A percentile compares a stretch with the other conserved stretches of the same genome.
These are phyloP conservation scores for Gymnarchus niloticus DNA, from an alignment of 2,113 vertebrate genomes.

Conservation along the genomic window DNA sequence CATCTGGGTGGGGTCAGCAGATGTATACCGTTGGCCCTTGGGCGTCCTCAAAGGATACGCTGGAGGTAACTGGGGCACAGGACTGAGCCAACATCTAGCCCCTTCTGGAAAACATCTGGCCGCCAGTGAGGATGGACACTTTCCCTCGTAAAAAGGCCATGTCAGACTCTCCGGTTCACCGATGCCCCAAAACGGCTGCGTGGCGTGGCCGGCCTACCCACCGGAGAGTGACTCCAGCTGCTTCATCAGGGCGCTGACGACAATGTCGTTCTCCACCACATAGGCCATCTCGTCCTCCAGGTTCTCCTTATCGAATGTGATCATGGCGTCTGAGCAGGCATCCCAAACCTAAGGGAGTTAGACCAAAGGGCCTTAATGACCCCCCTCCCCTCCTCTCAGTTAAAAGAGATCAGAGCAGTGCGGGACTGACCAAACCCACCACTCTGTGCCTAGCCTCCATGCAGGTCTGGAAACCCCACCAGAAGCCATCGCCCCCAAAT, in stretches of 20 bases:
- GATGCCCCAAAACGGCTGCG: too few relatives aligned
- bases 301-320: constrained; percentile 90
- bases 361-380: neutral
- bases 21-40: constrained; percentile 37
- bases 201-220: too few relatives aligned
- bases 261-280: constrained; percentile 89
- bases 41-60: constrained; percentile 42
- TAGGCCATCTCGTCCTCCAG: constrained; percentile 88
- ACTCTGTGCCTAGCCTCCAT: too few relatives aligned
- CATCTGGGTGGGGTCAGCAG: constrained; percentile 46
- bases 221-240: constrained; percentile 81
- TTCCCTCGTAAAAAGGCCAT: constrained; percentile 46
- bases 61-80: constrained; percentile 58
- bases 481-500: too few relatives aligned
- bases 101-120: too few relatives aligned
- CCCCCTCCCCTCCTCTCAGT: neutral
- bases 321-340: constrained; percentile 93
- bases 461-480: too few relatives aligned
- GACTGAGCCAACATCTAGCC: too few relatives aligned
- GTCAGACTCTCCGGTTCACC: too few relatives aligned
- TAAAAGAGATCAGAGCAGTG: too few relatives aligned
- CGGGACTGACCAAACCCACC: too few relatives aligned
- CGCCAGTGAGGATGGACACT: too few relatives aligned
- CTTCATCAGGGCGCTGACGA: constrained; percentile 81
- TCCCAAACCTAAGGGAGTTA: constrained; percentile 90